These are phyloP conservation scores for Dipodomys stephensi DNA, from an alignment of 2,113 vertebrate species.

Conservation along the genomic window DNA sequence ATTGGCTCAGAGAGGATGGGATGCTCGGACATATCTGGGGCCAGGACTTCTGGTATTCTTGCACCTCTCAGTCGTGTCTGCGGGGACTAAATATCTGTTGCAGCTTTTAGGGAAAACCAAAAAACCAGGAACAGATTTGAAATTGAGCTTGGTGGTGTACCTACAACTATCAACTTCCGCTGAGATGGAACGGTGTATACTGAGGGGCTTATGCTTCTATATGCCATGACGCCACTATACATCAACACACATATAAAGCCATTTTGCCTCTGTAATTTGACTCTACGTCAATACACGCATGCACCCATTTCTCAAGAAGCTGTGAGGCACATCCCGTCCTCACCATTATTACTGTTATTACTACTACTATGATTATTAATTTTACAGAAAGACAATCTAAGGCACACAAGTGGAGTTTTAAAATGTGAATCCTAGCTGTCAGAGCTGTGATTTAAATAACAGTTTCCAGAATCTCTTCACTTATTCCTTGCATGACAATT, in stretches of 20 bases:
- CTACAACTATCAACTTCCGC: neutral
- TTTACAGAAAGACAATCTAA: neutral
- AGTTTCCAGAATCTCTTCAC: neutral
- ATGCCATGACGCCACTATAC: neutral
- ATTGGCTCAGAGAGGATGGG: neutral
- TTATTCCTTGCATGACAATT: neutral
- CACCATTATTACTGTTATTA: neutral
- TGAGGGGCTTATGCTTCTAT: neutral
- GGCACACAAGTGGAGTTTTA: neutral
- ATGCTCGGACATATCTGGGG: neutral
- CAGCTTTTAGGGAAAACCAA: neutral
- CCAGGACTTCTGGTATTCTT: neutral
- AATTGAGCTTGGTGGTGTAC: neutral
- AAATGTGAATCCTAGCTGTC: neutral
- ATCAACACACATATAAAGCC: neutral
- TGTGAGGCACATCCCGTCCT: no score
- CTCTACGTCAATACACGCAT: no score
- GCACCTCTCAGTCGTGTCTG: neutral
- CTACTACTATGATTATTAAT: neutral
- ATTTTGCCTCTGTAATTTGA: neutral
- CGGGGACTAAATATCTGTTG: no score
- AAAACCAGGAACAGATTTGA: neutral
- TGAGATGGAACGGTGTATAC: neutral
- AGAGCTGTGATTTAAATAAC: neutral
- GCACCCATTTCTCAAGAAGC: neutral